A percentile compares a stretch with the other conserved stretches of the same genome.
phyloP scores from a whole-genome alignment of 2,888 invertebrate species.

The Lottia gigantea region DNA sequence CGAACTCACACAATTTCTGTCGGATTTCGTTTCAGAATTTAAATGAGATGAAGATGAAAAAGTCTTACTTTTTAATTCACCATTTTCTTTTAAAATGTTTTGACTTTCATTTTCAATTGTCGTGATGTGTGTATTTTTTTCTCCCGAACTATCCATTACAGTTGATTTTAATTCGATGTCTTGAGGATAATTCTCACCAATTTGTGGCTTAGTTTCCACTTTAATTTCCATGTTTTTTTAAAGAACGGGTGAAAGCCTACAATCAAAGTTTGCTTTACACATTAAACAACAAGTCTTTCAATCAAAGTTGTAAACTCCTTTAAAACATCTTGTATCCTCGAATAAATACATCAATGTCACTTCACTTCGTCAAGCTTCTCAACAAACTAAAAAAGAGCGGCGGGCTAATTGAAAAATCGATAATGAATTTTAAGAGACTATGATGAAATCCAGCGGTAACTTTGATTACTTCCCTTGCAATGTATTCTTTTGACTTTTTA shows the following conservation, averaged over 20 bases:
- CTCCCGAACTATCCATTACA: background rate
- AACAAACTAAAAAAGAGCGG: background rate
- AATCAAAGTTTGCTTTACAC: background rate
- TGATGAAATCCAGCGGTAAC: too few relatives aligned
- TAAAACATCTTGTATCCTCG: background rate
- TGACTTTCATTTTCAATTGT: background rate
- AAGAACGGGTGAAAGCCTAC: background rate
- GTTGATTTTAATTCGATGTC: background rate
- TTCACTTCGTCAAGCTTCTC: background rate
- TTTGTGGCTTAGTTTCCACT: background rate
- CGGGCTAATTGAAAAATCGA: constrained; percentile 4
- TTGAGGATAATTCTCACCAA: background rate
- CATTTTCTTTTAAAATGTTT: background rate
- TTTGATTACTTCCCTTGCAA: too few relatives aligned
- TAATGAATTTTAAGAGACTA: background rate
- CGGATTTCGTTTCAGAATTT: constrained; percentile 2
- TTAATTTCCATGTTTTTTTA: background rate
- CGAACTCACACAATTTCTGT: background rate
- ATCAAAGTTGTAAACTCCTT: background rate
- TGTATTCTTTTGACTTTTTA: too few relatives aligned
- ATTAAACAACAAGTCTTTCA: background rate
- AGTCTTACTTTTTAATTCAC: background rate
- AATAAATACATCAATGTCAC: constrained; percentile 2
- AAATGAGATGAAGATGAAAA: background rate
- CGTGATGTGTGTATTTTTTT: background rate